Base-by-base conservation (phyloP, 2,888 invertebrate genomes). In the Anthrax anthrax region DNA sequence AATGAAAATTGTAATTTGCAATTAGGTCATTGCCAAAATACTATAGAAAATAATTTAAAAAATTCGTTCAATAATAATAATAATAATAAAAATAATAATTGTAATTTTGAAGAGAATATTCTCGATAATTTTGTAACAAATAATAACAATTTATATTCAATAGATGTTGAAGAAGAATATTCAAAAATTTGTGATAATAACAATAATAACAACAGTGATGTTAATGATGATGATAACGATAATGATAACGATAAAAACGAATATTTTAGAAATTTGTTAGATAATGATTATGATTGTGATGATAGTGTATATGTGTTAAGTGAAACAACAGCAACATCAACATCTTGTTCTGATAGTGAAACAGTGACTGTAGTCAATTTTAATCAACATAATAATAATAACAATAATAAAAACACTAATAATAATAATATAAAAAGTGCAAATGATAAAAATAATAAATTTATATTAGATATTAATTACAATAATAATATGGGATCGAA, bases 401-500 rank as follows among this genome's bases (percentile, higher is more conserved):
- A 32, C 3, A 32, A 32, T 12, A 32, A 32, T 32, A 32, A 32
- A 12, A 23, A 23, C 23, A 23, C 4, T 23, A 23, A 23, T 23
- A 23, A 23, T 23, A 23, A 23, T 23, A 23, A 23, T 23, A n/a
- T n/a, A n/a, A 27, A 8, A 8, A 8, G 9, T 27, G 13, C 9
- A 12, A 32, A 32, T 32, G 13, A 32, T 12, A 32, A 12, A 32
- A 32, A 12, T 4, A 32, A 32, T 32, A 12, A 12, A 12, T 12
- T 32, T 12, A 12, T 12, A 32, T 12, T 12, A 12, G 29, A 32
- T 32, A 12, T 12, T 5, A 32, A 12, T 37, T 19, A 41, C 41
- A 41, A 23, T 18, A 4, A 51, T 52, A 74, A 67, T 59, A 84
- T 84, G 84, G 84, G 84, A 64, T 81, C 83, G 51, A 84, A 83